phyloP scores from a whole-genome alignment of 2,797 vertebrate species.

The Rhincodon typus region DNA sequence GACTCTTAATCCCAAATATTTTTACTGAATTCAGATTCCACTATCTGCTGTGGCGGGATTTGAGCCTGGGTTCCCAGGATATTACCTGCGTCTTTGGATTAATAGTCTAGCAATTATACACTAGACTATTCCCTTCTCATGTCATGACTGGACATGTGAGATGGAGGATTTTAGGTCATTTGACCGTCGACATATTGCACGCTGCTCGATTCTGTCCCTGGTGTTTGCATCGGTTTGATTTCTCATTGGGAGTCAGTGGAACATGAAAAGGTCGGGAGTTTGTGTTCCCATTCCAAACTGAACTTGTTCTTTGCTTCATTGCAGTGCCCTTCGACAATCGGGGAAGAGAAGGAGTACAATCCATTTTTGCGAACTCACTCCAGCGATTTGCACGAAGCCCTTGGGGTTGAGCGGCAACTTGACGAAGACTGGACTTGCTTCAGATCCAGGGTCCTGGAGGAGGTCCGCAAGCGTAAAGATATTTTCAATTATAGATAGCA shows the following conservation, averaged over 20 bases:
- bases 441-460: conserved; percentile 69
- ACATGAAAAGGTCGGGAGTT: not conserved
- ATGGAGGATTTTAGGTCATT: not conserved
- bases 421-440: conserved; percentile 68
- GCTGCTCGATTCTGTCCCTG: not conserved
- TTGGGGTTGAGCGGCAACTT: conserved; percentile 65
- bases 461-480: conserved; percentile 38
- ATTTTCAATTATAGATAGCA: conserved; percentile 35
- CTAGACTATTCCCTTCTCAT: too few relatives aligned
- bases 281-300: not conserved
- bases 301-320: conserved; percentile 32
- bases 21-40: too few relatives aligned
- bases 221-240: not conserved
- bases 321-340: conserved; percentile 83
- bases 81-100: too few relatives aligned
- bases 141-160: not conserved
- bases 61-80: too few relatives aligned
- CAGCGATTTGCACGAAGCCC: conserved; percentile 67
- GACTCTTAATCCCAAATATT: too few relatives aligned
- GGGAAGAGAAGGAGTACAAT: conserved; percentile 86
- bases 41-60: too few relatives aligned
- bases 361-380: conserved; percentile 82
- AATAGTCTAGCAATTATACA: too few relatives aligned
- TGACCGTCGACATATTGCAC: not conserved
- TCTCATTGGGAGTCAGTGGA: not conserved